Conservation (phyloP, 2,888 invertebrate genomes). For the Leucozona laternaria region DNA sequence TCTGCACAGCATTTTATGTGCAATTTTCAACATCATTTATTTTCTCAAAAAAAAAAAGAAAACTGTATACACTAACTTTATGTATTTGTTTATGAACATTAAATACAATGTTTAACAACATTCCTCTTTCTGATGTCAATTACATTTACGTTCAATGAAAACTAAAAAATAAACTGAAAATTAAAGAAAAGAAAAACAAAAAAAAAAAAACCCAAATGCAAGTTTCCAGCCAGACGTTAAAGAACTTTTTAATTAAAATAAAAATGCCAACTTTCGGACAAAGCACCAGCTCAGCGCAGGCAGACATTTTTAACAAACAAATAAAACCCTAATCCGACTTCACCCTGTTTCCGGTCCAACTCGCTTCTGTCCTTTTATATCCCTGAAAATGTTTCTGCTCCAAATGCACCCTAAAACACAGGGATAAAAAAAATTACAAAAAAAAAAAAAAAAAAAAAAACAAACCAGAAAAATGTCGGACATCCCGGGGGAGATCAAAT, state of each 20-base stretch:
- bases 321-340: constrained; percentile 62
- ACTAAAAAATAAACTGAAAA: constrained; percentile 4
- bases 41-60: too few relatives aligned
- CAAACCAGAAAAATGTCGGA: constrained; percentile 4
- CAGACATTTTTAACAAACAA: constrained; percentile 50
- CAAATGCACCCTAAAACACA: constrained; percentile 17
- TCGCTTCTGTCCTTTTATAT: constrained; percentile 8
- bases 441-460: neutral
- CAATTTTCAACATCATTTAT: too few relatives aligned
- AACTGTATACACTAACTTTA: too few relatives aligned
- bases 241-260: constrained; percentile 72
- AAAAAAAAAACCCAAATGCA: constrained; percentile 24
- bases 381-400: constrained; percentile 31
- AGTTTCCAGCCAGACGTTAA: constrained; percentile 33
- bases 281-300: constrained; percentile 17
- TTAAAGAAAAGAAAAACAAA: constrained; percentile 16
- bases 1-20: too few relatives aligned
- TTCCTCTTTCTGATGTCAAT: constrained; percentile 37
- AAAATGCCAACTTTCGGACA: constrained; percentile 64
- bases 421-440: neutral
- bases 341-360: constrained; percentile 40
- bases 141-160: constrained; percentile 39
- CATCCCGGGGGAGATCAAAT: constrained; percentile 50
- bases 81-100: neutral
- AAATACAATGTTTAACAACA: constrained; percentile 6